Percentiles rank a stretch among this genome's conserved stretches.
Evolutionary conservation across 2,113 vertebrate species (phyloP).

Genomic region (Podocnemis expansa): DNA sequence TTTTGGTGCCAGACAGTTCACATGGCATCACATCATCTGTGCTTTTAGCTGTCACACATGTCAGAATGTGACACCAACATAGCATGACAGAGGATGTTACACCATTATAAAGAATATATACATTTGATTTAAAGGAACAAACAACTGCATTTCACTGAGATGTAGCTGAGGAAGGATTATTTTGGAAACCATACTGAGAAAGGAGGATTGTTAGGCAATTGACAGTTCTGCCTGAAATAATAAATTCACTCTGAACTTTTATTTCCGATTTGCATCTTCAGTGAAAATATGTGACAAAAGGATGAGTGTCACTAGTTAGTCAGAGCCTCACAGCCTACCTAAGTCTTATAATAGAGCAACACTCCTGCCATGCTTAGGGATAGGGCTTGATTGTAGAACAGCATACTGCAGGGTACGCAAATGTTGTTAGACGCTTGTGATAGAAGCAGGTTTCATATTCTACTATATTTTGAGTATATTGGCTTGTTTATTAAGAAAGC

Average conservation of each 20-base stretch:
- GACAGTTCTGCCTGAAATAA: neutral
- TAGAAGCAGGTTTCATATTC: neutral
- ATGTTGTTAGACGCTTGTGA: neutral
- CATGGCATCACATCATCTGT: neutral
- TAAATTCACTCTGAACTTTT: neutral
- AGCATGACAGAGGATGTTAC: neutral
- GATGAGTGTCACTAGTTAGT: neutral
- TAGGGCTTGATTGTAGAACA: neutral
- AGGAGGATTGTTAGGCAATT: neutral
- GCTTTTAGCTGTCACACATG: neutral
- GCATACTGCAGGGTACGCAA: neutral
- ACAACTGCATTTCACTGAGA: neutral
- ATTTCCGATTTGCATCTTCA: neutral
- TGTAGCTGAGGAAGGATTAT: neutral
- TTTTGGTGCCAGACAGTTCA: neutral
- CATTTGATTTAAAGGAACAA: neutral
- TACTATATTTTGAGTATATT: rapidly evolving
- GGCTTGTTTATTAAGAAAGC: neutral
- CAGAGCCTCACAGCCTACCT: neutral
- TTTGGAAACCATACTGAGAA: neutral
- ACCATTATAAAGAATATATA: neutral
- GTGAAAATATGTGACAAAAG: neutral
- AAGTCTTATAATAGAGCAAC: neutral
- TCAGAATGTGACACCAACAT: neutral
- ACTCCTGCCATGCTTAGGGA: neutral